These are phyloP conservation scores for Noctua pronuba DNA, from an alignment of 2,888 invertebrate genomes.

Conservation along the genomic window DNA sequence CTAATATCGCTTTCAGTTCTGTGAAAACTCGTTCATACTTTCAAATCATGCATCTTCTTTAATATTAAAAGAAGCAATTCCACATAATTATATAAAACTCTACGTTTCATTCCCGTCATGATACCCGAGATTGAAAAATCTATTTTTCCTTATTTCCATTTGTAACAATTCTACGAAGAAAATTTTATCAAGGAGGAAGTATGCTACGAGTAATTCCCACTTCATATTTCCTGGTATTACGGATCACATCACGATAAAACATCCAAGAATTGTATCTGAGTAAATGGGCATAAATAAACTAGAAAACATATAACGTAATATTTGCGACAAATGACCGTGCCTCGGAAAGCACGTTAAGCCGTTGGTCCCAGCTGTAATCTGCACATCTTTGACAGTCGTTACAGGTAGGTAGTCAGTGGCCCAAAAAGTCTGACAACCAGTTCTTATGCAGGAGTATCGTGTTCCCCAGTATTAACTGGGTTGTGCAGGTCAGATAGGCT, in stretches of 20 bases:
- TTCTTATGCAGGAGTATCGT: too few relatives aligned
- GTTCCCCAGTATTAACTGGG: too few relatives aligned
- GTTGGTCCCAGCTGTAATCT: too few relatives aligned
- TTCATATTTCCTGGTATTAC: constrained; percentile 1
- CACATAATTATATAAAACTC: neutral
- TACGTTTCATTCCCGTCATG: neutral
- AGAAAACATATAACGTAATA: neutral
- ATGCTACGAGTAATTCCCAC: neutral
- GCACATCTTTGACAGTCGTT: too few relatives aligned
- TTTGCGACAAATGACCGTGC: neutral
- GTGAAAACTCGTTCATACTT: neutral
- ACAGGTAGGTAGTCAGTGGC: too few relatives aligned
- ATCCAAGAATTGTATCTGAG: neutral
- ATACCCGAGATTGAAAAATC: neutral
- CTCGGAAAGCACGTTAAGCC: too few relatives aligned
- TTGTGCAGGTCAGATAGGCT: too few relatives aligned
- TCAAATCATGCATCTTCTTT: neutral
- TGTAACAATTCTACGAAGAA: constrained; percentile 22
- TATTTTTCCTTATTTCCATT: constrained; percentile 15
- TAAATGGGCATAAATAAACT: neutral
- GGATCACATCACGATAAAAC: neutral
- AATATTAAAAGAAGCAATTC: neutral
- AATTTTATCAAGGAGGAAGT: constrained; percentile 6
- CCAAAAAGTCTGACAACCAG: too few relatives aligned
- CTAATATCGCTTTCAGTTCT: neutral